These are phyloP conservation scores for Girardia tigrina DNA, from an alignment of 2,888 invertebrate species.

Conservation along the genomic window DNA sequence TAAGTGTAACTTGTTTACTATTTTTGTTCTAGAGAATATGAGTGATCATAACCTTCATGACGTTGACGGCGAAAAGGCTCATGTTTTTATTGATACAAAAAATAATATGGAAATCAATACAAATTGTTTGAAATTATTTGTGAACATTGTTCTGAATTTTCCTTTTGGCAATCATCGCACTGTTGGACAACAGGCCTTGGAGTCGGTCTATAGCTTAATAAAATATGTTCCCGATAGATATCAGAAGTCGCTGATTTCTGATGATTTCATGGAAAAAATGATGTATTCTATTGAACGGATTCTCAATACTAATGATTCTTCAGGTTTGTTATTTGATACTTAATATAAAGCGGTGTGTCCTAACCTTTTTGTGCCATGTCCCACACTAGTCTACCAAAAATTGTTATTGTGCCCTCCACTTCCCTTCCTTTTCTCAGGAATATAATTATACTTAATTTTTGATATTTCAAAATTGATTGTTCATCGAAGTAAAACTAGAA, in stretches of 20 bases:
- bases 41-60: neutral
- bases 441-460: too few relatives aligned
- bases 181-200: neutral
- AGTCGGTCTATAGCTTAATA: neutral
- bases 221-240: neutral
- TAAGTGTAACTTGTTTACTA: too few relatives aligned
- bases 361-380: too few relatives aligned
- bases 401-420: too few relatives aligned
- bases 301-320: neutral
- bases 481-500: too few relatives aligned
- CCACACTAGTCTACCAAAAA: too few relatives aligned
- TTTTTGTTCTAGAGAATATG: neutral
- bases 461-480: too few relatives aligned
- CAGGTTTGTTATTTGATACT: too few relatives aligned
- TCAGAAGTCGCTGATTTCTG: neutral
- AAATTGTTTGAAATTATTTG: neutral
- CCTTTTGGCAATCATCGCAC: neutral
- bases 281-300: neutral
- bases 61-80: neutral
- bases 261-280: constrained; percentile 18
- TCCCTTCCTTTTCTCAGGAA: too few relatives aligned
- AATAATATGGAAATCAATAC: constrained; percentile 19
- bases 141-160: neutral
- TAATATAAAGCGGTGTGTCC: too few relatives aligned
- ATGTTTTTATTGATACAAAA: neutral